phyloP scores from a whole-genome alignment of 2,888 invertebrate genomes.

The Coelogynopora nodosa region DNA sequence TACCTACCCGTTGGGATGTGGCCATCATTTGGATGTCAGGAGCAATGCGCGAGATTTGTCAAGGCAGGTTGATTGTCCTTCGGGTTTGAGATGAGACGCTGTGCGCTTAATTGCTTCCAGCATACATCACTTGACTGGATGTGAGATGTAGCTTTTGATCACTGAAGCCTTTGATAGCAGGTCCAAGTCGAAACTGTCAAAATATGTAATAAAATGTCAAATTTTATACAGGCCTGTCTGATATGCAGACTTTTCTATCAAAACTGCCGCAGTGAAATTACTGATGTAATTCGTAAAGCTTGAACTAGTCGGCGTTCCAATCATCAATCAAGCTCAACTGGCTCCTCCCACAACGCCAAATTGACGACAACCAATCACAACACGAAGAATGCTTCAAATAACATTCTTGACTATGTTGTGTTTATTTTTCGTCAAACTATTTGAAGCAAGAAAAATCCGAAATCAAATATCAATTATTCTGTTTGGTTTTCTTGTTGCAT shows the following conservation, averaged over 20 bases:
- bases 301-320: not conserved
- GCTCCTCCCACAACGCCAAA: not conserved
- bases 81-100: not conserved
- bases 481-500: not conserved
- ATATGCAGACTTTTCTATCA: not conserved
- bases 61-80: not conserved
- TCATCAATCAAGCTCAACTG: not conserved
- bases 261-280: not conserved
- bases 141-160: not conserved
- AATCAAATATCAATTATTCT: not conserved
- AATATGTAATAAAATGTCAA: slow-evolving; percentile 43
- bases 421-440: not conserved
- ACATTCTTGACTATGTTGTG: not conserved
- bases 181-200: slow-evolving; percentile 34
- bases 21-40: not conserved
- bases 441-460: not conserved
- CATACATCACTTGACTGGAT: not conserved
- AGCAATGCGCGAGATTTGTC: not conserved
- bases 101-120: not conserved
- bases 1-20: not conserved
- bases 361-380: not conserved
- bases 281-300: not conserved
- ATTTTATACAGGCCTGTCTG: slow-evolving; percentile 39
- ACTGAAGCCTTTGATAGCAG: not conserved
- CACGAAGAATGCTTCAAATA: not conserved